Conservation (phyloP, 1,140 invertebrate species). For the Bombus sylvicola region DNA sequence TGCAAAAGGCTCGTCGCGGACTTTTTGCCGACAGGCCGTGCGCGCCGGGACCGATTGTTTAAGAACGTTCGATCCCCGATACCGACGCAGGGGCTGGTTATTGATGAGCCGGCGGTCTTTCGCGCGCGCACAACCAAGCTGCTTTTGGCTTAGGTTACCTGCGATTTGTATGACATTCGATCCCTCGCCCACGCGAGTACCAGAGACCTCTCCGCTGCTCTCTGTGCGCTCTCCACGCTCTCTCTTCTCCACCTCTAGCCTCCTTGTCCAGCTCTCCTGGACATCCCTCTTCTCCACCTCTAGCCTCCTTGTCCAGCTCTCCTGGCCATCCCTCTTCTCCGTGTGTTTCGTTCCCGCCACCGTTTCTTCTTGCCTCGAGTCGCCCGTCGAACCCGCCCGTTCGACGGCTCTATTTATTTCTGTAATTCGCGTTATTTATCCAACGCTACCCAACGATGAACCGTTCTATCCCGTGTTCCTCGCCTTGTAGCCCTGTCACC, state of each 20-base stretch:
- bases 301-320: constrained; percentile 24
- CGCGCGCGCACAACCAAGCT: constrained; percentile 59
- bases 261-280: constrained; percentile 27
- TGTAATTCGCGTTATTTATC: constrained; percentile 74
- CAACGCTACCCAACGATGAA: constrained; percentile 44
- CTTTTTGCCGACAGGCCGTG: constrained; percentile 47
- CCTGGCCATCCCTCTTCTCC: constrained; percentile 19
- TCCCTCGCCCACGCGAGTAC: constrained; percentile 73
- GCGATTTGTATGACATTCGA: constrained; percentile 81
- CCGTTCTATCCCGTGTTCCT: constrained; percentile 4
- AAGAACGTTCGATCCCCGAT: constrained; percentile 67
- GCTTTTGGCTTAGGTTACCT: constrained; percentile 78
- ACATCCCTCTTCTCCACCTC: constrained; percentile 2
- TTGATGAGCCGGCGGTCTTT: constrained; percentile 64
- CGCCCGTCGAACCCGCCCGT: constrained; percentile 52
- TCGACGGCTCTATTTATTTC: constrained; percentile 77
- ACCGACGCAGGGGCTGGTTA: constrained; percentile 68
- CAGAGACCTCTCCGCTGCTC: constrained; percentile 21
- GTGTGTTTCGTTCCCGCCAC: constrained; percentile 24
- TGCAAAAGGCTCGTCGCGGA: constrained; percentile 43
- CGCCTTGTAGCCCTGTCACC: constrained; percentile 39
- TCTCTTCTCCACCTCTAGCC: not conserved
- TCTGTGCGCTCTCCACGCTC: constrained; percentile 23
- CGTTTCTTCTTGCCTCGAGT: constrained; percentile 32
- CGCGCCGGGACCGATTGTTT: constrained; percentile 56